Base-by-base conservation (phyloP, 2,888 invertebrate genomes). In the Cheilosia vulpina region DNA sequence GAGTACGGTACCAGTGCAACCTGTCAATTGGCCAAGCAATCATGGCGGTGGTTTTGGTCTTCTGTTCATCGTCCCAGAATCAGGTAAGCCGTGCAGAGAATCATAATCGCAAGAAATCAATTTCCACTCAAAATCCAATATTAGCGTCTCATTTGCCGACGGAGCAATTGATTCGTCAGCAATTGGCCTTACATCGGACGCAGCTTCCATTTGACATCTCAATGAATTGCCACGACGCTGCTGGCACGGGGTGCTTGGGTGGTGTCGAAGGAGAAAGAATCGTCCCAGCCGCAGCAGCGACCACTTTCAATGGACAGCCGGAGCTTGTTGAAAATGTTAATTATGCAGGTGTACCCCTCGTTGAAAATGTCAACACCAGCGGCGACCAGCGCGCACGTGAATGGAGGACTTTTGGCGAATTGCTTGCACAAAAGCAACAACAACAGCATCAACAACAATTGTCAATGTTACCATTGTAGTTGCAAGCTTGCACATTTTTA, bases 141-240 rank as follows among this genome's bases (percentile, higher is more conserved):
- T 82, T 82, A 82, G 81, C 81, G 76, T 76, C 81, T 82, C 81
- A 76, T 82, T 76, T 82, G 58, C 69, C 81, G 57, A 53, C 57
- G 38, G 71, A 82, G 76, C 76, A 76, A 76, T 82, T 82, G 81
- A 76, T 82, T 82, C 76, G 45, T 71, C 81, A 82, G 69, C 81
- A 82, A 19, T 27, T 82, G 76, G 81, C 9, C 17, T 50, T 71
- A 65, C 69, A 76, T 52, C 69, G 71, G 75, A 65, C 81, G 53
- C 57, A 52, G 71, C 58, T 76, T 27, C 81, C 81, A 60, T 71
- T 82, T 71, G 81, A 76, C 81, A 71, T 82, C 65, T 66, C 76
- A 65, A 60, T 60, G 57, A 76, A 82, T 82, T 82, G 81, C 58
- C 13, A 38, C 38, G 43, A 17, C 41, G 75, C 63, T 24, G 27